Base-by-base conservation (phyloP, 2,888 invertebrate genomes). In the Andrena camellia region DNA sequence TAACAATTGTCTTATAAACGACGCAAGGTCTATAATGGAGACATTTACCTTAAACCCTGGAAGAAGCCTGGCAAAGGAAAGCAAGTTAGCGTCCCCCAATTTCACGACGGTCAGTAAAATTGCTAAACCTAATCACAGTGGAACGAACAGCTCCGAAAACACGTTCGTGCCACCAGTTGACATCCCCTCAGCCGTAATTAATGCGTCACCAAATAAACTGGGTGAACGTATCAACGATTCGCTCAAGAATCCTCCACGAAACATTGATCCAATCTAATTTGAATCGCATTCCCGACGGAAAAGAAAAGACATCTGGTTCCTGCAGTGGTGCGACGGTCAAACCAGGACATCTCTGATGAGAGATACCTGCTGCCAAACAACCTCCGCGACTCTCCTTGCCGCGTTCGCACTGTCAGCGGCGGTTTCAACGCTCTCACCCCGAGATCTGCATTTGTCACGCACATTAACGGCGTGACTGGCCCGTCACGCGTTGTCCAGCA, bases 401-500 rank as follows among this genome's bases (percentile, higher is more conserved):
- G 62, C 50, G 66, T 50, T 54, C 77, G 23, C 64, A 50, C 8
- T 54, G 70, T 35, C 82, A 48, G 63, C 48, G 62, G 48, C 54
- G 62, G 71, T 71, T 78, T 78, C 78, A 54, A 54, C 54, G 68
- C 60, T 66, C 70, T 77, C 42, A 1, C 31, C 71, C 71, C 68
- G 48, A 33, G 72, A 78, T 78, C 78, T 68, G 78, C 62, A 57
- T 81, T 81, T 79, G 72, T 79, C 79, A 62, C 50, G 68, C 42
- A 50, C 78, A 62, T 81, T 69, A 81, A 83, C 63, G 48, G 57
- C 42, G 23, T 66, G 70, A 67, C 62, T 63, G 66, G 50, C n/a
- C 42, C 54, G 68, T 52, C 63, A 59, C 80, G 60, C 48, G 62
- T 29, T 10, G 68, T 48, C 35, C 48, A 54, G 54, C 23, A 2